Percentiles rank a stretch among this genome's conserved stretches.
Evolutionary conservation across 2,113 vertebrate genomes (phyloP).

Genomic region (Rhynchomys soricoides): DNA sequence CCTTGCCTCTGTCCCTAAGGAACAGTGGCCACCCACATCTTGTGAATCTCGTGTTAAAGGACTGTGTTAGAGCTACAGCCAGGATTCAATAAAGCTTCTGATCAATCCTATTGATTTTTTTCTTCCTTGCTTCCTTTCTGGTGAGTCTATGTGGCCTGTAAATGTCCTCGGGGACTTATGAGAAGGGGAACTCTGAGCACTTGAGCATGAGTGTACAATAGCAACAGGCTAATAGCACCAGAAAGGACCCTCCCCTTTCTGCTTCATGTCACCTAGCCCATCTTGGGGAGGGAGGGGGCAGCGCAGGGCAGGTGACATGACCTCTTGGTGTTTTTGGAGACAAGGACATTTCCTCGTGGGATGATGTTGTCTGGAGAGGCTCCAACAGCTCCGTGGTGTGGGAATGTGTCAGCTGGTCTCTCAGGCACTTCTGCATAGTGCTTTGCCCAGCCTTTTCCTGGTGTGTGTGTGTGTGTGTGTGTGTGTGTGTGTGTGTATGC

Average conservation of each 20-base stretch:
- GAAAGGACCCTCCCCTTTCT: conserved; percentile 72
- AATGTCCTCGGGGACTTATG: conserved; percentile 18
- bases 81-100: conserved; percentile 72
- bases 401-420: neutral
- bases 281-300: conserved; percentile 79
- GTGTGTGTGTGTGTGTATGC: neutral
- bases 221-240: conserved; percentile 8
- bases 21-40: conserved; percentile 56
- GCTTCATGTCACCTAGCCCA: conserved; percentile 59
- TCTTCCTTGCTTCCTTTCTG: conserved; percentile 63
- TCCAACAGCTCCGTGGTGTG: neutral
- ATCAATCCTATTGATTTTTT: conserved; percentile 80
- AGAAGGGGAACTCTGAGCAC: neutral
- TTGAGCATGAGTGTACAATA: neutral
- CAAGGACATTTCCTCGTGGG: conserved; percentile 76
- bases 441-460: neutral
- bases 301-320: conserved; percentile 84
- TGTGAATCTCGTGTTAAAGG: conserved; percentile 50
- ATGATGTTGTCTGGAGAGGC: conserved; percentile 59
- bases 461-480: neutral
- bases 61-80: conserved; percentile 68
- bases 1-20: conserved; percentile 64
- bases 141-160: conserved; percentile 61
- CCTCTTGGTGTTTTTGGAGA: conserved; percentile 81
- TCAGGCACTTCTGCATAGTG: neutral